phyloP scores from a whole-genome alignment of 2,113 vertebrate genomes.

The Archocentrus centrarchus region DNA sequence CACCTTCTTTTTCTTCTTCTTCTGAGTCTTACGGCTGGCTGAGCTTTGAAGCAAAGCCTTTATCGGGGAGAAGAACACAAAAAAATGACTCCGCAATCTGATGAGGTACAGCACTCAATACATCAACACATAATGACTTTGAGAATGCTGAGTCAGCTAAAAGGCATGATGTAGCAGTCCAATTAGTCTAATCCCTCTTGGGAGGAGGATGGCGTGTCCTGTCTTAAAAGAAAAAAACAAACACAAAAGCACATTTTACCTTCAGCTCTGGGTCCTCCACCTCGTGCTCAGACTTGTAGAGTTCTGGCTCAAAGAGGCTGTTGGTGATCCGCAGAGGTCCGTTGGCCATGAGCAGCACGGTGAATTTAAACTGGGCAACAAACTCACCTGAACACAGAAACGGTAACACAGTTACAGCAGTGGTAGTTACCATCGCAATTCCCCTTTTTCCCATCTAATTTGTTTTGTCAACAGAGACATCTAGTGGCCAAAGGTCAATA shows the following conservation, averaged over 20 bases:
- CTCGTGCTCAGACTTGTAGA: slow-evolving; percentile 94
- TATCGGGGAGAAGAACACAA: not conserved
- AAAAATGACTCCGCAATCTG: not conserved
- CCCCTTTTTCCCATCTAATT: not conserved
- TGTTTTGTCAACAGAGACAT: not conserved
- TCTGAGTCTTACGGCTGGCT: slow-evolving; percentile 96
- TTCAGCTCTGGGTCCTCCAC: slow-evolving; percentile 95
- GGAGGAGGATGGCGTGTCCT: not conserved
- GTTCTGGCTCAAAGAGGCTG: slow-evolving; percentile 90
- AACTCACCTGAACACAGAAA: slow-evolving; percentile 84
- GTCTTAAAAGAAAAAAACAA: not conserved
- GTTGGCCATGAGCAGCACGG: slow-evolving; percentile 97
- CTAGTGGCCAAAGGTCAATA: not conserved
- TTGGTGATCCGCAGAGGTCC: slow-evolving; percentile 96
- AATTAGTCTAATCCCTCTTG: not conserved
- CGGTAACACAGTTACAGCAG: not conserved
- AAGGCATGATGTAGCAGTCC: not conserved
- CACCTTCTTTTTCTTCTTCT: slow-evolving; percentile 99
- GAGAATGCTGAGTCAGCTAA: slow-evolving; percentile 14
- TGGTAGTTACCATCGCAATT: not conserved
- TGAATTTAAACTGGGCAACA: slow-evolving; percentile 99
- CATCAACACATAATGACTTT: slow-evolving; percentile 25
- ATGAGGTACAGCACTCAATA: not conserved
- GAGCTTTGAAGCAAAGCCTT: slow-evolving; percentile 96
- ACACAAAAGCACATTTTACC: slow-evolving; percentile 72